phyloP scores from a whole-genome alignment of 2,888 invertebrate species.

The Synergus itoensis region DNA sequence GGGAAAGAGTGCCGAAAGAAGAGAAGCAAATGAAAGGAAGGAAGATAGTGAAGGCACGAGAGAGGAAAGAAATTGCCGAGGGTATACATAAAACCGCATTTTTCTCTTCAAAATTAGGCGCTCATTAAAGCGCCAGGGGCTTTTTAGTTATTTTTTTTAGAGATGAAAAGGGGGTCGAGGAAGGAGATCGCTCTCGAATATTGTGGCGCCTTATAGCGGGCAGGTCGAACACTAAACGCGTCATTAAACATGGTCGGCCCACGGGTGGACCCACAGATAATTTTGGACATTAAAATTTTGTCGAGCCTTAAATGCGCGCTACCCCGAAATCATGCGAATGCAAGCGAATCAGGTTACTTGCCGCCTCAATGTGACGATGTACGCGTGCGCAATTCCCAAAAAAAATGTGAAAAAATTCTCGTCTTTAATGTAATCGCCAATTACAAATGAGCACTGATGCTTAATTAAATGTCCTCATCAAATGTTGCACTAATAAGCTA shows the following conservation, averaged over 20 bases:
- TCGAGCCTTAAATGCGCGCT: background rate
- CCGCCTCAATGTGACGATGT: conserved; percentile 22
- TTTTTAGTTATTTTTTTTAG: conserved; percentile 53
- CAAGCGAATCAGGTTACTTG: conserved; percentile 21
- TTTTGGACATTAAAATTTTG: conserved; percentile 63
- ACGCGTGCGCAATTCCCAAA: background rate
- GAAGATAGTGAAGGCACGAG: conserved; percentile 41
- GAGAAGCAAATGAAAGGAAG: conserved; percentile 39
- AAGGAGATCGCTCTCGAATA: conserved; percentile 38
- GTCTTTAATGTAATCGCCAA: background rate
- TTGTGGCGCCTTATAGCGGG: conserved; percentile 45
- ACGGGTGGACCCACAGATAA: conserved; percentile 60
- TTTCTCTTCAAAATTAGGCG: conserved; percentile 65
- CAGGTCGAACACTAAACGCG: conserved; percentile 60
- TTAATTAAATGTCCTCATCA: conserved; percentile 15
- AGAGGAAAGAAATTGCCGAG: conserved; percentile 59
- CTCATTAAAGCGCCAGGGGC: conserved; percentile 62
- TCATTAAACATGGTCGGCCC: conserved; percentile 63
- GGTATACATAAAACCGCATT: conserved; percentile 60
- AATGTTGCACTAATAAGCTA: conserved; percentile 9
- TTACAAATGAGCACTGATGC: conserved; percentile 9
- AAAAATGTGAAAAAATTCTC: background rate
- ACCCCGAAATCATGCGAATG: conserved; percentile 6
- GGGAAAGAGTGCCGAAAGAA: conserved; percentile 39
- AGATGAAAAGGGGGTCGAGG: conserved; percentile 5